These are phyloP conservation scores for Dicyrtoma fusca DNA, from an alignment of 2,888 invertebrate species.

Conservation along the genomic window DNA sequence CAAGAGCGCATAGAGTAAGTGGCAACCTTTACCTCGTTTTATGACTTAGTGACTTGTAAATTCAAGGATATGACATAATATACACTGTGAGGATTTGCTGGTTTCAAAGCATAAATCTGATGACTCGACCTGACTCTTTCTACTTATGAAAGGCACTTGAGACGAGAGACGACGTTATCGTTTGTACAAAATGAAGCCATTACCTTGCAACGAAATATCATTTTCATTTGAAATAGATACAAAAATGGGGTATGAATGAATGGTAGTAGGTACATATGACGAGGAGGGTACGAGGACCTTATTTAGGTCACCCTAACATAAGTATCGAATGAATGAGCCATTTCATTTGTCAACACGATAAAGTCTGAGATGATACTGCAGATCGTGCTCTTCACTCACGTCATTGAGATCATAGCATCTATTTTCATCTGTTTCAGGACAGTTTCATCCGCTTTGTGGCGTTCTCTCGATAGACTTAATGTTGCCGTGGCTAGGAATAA, in stretches of 20 bases:
- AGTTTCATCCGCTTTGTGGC: neutral
- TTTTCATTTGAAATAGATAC: neutral
- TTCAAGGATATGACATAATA: too few relatives aligned
- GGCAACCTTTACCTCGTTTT: constrained; percentile 27
- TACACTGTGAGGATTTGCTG: neutral
- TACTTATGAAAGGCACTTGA: neutral
- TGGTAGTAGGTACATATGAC: too few relatives aligned
- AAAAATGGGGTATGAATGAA: neutral
- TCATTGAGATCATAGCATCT: too few relatives aligned
- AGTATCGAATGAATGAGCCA: too few relatives aligned
- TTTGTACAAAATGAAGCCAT: neutral
- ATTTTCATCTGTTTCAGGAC: too few relatives aligned
- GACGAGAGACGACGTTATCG: too few relatives aligned
- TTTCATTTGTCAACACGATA: too few relatives aligned
- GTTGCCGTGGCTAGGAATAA: constrained; percentile 11
- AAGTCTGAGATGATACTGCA: too few relatives aligned
- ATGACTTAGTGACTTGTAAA: constrained; percentile 11
- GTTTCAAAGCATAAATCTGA: neutral
- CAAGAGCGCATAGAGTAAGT: neutral
- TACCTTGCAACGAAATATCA: neutral
- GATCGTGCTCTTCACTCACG: too few relatives aligned
- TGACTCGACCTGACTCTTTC: neutral
- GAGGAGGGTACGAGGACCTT: too few relatives aligned
- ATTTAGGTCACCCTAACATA: too few relatives aligned
- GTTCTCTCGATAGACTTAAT: neutral